These are phyloP conservation scores for Phenacoccus solenopsis DNA, from an alignment of 1,140 invertebrate genomes.

Conservation along the genomic window DNA sequence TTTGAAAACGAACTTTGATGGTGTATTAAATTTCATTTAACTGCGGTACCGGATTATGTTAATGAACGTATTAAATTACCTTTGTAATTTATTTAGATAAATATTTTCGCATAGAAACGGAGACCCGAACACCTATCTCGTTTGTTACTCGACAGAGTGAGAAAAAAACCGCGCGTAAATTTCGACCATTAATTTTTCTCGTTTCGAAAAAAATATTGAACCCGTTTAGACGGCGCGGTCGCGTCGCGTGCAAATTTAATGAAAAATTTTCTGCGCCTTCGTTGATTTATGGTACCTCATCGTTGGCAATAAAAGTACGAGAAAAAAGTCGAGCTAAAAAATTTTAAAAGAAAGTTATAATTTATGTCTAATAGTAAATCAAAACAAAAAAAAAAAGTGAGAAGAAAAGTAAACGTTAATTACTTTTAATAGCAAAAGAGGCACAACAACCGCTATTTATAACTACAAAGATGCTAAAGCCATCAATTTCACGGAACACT, in stretches of 20 bases:
- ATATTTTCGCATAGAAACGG: no score
- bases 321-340: background rate
- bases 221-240: no score
- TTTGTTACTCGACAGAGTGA: no score
- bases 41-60: background rate
- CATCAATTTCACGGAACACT: constrained; percentile 1
- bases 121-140: no score
- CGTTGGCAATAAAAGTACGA: background rate
- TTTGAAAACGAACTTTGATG: background rate
- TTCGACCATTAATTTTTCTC: no score
- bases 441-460: constrained; percentile 1
- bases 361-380: constrained; percentile 3
- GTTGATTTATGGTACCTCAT: background rate
- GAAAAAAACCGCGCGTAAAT: no score
- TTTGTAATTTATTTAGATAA: constrained; percentile 4
- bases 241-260: no score
- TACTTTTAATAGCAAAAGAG: constrained; percentile 3
- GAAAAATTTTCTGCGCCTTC: no score
- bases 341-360: constrained; percentile 3
- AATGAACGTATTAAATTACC: constrained; percentile 3
- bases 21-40: constrained; percentile 3
- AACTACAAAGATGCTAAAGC: constrained; percentile 1
- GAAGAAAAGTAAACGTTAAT: constrained; percentile 3
- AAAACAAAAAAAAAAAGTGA: constrained; percentile 3
- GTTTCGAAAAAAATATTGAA: no score